A percentile compares a stretch with the other conserved stretches of the same genome.
These are phyloP conservation scores for Cranoglanis bouderius DNA, from an alignment of 2,113 vertebrate species.

Conservation along the genomic window DNA sequence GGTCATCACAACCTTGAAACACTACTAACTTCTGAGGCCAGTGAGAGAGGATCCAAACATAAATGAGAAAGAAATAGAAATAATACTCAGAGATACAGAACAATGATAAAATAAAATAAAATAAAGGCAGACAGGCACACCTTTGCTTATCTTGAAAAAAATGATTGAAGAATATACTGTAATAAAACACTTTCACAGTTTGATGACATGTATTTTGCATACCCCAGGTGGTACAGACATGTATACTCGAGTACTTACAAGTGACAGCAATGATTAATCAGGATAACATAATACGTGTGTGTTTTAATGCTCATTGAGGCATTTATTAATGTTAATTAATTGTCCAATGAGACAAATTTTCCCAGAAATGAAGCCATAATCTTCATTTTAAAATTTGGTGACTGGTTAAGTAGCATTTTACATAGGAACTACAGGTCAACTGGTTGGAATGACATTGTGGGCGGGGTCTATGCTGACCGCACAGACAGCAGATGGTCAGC, in stretches of 20 bases:
- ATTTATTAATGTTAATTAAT: slow-evolving; percentile 8
- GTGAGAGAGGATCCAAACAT: background rate
- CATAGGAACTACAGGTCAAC: background rate
- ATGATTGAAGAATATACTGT: background rate
- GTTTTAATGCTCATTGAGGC: background rate
- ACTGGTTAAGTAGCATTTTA: background rate
- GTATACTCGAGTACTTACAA: background rate
- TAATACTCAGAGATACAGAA: background rate
- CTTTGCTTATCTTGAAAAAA: background rate
- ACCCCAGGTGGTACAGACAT: background rate
- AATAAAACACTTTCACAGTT: background rate
- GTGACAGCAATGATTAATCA: slow-evolving; percentile 11
- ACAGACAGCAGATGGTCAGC: background rate
- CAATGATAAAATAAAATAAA: slow-evolving; percentile 38
- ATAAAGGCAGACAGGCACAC: slow-evolving; percentile 33
- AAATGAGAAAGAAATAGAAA: background rate
- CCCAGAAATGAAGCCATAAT: background rate
- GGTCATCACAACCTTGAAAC: slow-evolving; percentile 66
- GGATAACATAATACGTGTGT: slow-evolving; percentile 10
- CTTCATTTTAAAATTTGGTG: background rate
- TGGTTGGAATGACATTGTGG: background rate
- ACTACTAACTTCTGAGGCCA: background rate
- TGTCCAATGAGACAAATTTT: background rate
- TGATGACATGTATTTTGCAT: background rate
- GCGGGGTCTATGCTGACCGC: background rate